Percentiles rank a stretch among this genome's conserved stretches.
Conservation (phyloP, 2,888 invertebrate species). For the Norana najaformis region DNA sequence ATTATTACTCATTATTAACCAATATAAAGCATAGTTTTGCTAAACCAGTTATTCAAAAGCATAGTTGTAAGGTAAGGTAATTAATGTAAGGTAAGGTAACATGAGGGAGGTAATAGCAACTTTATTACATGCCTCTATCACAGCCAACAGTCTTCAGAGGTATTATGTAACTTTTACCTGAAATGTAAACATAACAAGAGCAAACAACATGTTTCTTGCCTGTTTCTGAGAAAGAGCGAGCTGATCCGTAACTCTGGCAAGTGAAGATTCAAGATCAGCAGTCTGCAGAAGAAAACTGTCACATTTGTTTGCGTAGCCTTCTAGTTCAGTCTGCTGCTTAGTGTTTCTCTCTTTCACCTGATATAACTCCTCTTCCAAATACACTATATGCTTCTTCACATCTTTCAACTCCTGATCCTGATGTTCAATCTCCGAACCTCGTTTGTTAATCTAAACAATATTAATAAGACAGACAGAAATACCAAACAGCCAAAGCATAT, state of each 20-base stretch:
- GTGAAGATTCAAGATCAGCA: slow-evolving; percentile 52
- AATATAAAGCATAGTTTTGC: too few relatives aligned
- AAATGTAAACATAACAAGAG: neutral
- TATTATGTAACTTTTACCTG: neutral
- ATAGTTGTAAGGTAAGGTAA: too few relatives aligned
- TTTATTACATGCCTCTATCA: too few relatives aligned
- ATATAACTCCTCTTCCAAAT: slow-evolving; percentile 54
- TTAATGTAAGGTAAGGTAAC: too few relatives aligned
- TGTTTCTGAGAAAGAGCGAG: slow-evolving; percentile 52
- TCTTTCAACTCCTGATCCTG: slow-evolving; percentile 53
- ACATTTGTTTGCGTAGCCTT: slow-evolving; percentile 55
- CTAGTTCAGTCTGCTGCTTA: slow-evolving; percentile 49
- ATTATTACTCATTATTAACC: too few relatives aligned
- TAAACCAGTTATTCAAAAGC: too few relatives aligned
- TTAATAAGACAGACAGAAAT: neutral
- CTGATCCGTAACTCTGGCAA: slow-evolving; percentile 54
- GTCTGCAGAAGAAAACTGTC: slow-evolving; percentile 50
- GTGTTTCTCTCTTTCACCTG: slow-evolving; percentile 49
- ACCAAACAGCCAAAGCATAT: neutral
- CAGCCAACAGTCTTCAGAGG: too few relatives aligned
- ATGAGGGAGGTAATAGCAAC: too few relatives aligned
- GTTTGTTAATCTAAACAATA: slow-evolving; percentile 49
- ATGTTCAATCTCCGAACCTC: slow-evolving; percentile 49
- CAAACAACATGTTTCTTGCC: slow-evolving; percentile 40
- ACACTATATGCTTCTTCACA: slow-evolving; percentile 51